phyloP scores from a whole-genome alignment of 1,140 invertebrate species.

The Drosophila mauritiana region DNA sequence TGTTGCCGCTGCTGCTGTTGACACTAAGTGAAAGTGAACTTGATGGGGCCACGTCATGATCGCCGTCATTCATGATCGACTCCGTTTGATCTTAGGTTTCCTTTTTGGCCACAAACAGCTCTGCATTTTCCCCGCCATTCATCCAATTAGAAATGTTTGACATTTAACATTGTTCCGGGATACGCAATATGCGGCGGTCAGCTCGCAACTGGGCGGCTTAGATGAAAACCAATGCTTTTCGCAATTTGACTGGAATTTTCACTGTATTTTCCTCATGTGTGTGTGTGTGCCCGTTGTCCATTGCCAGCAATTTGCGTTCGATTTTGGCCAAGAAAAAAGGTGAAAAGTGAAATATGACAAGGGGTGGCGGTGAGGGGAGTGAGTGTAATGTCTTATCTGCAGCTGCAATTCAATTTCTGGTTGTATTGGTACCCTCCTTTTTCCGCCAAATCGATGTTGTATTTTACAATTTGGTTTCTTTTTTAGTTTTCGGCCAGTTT shows the following conservation, averaged over 20 bases:
- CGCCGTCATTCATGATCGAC: constrained; percentile 40
- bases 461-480: constrained; percentile 18
- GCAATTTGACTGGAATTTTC: constrained; percentile 18
- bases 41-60: constrained; percentile 67
- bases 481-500: constrained; percentile 28
- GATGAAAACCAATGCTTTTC: constrained; percentile 19
- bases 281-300: not conserved
- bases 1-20: constrained; percentile 42
- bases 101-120: constrained; percentile 8
- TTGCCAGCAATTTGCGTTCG: constrained; percentile 29
- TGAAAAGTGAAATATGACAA: constrained; percentile 35
- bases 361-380: not conserved
- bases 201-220: constrained; percentile 16
- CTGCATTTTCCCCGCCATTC: constrained; percentile 14
- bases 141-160: constrained; percentile 51
- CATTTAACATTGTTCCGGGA: constrained; percentile 49
- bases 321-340: constrained; percentile 33
- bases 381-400: constrained; percentile 7
- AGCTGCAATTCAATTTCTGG: constrained; percentile 42
- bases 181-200: constrained; percentile 32
- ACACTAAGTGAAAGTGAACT: constrained; percentile 84
- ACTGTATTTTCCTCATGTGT: constrained; percentile 8
- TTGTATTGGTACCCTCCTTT: constrained; percentile 12
- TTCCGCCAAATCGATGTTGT: constrained; percentile 6
- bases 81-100: constrained; percentile 47